phyloP scores from a whole-genome alignment of 2,888 invertebrate species.

The Diadromus collaris region DNA sequence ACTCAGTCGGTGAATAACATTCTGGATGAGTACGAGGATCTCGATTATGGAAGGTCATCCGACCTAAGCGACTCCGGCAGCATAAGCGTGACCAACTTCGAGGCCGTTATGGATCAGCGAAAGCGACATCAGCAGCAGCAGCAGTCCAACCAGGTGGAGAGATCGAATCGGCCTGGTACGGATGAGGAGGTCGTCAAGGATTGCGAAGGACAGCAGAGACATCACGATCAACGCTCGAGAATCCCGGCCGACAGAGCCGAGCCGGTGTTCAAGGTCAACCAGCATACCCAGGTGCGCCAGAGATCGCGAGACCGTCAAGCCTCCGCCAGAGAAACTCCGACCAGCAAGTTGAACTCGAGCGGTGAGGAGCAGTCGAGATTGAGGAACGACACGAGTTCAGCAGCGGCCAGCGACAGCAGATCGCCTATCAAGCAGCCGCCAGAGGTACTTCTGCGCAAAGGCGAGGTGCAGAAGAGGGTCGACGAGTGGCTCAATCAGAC shows the following conservation, averaged over 20 bases:
- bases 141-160: conserved; percentile 40
- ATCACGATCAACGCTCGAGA: conserved; percentile 53
- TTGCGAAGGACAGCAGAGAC: conserved; percentile 39
- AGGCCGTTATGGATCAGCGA: conserved; percentile 71
- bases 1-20: conserved; percentile 76
- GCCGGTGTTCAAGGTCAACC: conserved; percentile 70
- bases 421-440: conserved; percentile 60
- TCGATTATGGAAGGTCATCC: conserved; percentile 72
- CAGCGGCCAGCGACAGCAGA: conserved; percentile 37
- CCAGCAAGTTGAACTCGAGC: conserved; percentile 43
- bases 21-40: conserved; percentile 75
- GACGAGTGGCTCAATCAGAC: conserved; percentile 76
- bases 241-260: conserved; percentile 54
- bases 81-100: conserved; percentile 72
- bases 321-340: conserved; percentile 20
- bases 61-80: conserved; percentile 73
- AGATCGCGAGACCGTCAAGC: conserved; percentile 71
- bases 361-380: conserved; percentile 49
- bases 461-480: conserved; percentile 75
- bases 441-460: conserved; percentile 71
- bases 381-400: conserved; percentile 40
- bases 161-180: conserved; percentile 38
- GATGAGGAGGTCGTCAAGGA: conserved; percentile 38
- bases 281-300: conserved; percentile 74
- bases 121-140: conserved; percentile 62